Evolutionary conservation across 2,113 vertebrate species (phyloP).

Genomic region (Rhizomys pruinosus): DNA sequence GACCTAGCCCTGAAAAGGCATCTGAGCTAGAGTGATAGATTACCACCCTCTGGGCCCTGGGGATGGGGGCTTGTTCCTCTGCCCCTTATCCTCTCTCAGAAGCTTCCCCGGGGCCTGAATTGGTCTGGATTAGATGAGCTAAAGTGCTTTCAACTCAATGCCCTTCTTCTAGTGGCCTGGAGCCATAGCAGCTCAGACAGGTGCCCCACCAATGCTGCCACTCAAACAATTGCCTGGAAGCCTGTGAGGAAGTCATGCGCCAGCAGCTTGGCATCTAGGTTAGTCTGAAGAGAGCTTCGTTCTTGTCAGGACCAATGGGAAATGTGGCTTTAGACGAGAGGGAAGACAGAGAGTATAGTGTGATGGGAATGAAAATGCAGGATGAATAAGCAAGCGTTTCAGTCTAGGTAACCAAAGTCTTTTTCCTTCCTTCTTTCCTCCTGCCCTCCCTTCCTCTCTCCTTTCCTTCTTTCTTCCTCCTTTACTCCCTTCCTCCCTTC

Average conservation of each 20-base stretch:
- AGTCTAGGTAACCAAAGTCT: background rate
- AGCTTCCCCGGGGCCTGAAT: background rate
- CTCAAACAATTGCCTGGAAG: background rate
- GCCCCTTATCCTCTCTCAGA: constrained; percentile 36
- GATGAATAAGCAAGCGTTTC: background rate
- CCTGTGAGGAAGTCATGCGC: background rate
- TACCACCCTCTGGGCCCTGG: constrained; percentile 60
- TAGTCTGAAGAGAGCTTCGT: background rate
- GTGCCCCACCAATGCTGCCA: background rate
- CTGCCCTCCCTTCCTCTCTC: background rate
- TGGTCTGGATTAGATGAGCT: constrained; percentile 50
- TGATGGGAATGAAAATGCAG: constrained; percentile 5
- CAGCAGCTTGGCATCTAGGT: background rate
- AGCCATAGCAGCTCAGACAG: background rate
- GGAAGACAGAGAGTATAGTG: background rate
- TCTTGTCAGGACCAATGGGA: background rate
- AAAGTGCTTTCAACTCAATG: constrained; percentile 27
- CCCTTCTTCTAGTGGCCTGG: background rate
- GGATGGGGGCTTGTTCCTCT: constrained; percentile 65
- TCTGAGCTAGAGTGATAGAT: constrained; percentile 67
- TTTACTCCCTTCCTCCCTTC: background rate
- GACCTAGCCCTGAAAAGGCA: constrained; percentile 67
- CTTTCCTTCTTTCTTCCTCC: too few relatives aligned
- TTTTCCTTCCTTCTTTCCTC: background rate
- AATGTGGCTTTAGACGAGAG: background rate